A percentile compares a stretch with the other conserved stretches of the same genome.
Conservation (phyloP, 35 echinoderm and acorn worm genomes). For the Hemicentrotus pulcherrimus region DNA sequence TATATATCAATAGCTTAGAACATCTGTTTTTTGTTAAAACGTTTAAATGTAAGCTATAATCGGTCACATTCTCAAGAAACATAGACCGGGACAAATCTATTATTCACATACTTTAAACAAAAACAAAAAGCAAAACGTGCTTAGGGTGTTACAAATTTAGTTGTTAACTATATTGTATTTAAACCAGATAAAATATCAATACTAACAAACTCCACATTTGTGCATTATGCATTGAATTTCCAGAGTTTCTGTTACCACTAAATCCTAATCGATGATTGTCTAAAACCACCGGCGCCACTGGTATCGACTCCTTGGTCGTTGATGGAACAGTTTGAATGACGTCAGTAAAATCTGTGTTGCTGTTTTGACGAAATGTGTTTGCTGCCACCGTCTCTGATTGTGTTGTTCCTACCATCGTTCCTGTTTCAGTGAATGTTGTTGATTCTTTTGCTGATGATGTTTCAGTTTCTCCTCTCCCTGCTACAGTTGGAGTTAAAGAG, state of each 20-base stretch:
- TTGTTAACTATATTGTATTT: not conserved
- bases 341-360: not conserved
- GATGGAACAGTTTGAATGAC: not conserved
- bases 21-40: too few relatives aligned
- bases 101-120: too few relatives aligned
- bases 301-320: not conserved
- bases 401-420: not conserved
- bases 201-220: not conserved
- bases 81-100: too few relatives aligned
- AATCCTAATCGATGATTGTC: too few relatives aligned
- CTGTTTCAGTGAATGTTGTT: not conserved
- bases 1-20: too few relatives aligned
- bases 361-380: not conserved
- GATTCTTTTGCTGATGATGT: not conserved
- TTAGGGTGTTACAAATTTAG: too few relatives aligned
- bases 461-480: too few relatives aligned
- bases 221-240: not conserved
- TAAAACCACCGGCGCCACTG: not conserved
- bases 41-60: too few relatives aligned
- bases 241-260: not conserved
- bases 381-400: not conserved
- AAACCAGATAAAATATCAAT: not conserved
- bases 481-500: too few relatives aligned
- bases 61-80: too few relatives aligned
- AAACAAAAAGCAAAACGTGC: too few relatives aligned